A percentile compares a stretch with the other conserved stretches of the same genome.
Evolutionary conservation across 2,113 vertebrate species (phyloP).

Genomic region (Agapornis roseicollis): DNA sequence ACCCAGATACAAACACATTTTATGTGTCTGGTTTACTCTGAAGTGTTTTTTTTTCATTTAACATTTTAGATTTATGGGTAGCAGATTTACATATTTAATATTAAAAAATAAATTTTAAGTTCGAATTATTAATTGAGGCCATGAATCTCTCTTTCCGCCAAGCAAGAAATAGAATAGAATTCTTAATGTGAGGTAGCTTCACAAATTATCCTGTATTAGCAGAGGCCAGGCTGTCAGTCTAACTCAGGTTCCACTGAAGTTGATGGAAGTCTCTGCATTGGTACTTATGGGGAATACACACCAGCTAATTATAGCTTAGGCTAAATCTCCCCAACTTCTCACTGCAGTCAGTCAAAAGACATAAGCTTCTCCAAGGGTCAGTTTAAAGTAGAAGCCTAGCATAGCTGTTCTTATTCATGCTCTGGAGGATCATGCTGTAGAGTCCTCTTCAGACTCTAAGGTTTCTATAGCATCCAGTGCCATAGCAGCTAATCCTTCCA

Average conservation of each 20-base stretch:
- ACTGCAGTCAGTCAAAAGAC: not conserved
- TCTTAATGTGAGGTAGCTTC: not conserved
- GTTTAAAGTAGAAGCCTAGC: not conserved
- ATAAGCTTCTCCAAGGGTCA: not conserved
- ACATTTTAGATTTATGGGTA: not conserved
- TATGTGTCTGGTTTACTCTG: not conserved
- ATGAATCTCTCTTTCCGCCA: not conserved
- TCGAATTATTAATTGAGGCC: not conserved
- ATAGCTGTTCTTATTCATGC: not conserved
- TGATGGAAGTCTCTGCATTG: not conserved
- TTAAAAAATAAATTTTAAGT: not conserved
- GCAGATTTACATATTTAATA: not conserved
- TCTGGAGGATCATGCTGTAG: not conserved
- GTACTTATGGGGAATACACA: not conserved
- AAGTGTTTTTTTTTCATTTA: not conserved
- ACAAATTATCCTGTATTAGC: not conserved
- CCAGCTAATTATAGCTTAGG: not conserved
- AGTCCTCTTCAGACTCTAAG: not conserved
- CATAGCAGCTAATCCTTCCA: not conserved
- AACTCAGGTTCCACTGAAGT: not conserved
- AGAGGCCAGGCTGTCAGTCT: not conserved
- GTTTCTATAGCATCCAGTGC: not conserved
- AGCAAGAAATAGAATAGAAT: not conserved
- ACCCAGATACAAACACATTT: not conserved
- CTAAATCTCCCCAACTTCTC: not conserved